Evolutionary conservation across 2,797 vertebrate species (phyloP), one percentile per base, ranked within the genome.

Genomic region (Prunella strophiata): DNA sequence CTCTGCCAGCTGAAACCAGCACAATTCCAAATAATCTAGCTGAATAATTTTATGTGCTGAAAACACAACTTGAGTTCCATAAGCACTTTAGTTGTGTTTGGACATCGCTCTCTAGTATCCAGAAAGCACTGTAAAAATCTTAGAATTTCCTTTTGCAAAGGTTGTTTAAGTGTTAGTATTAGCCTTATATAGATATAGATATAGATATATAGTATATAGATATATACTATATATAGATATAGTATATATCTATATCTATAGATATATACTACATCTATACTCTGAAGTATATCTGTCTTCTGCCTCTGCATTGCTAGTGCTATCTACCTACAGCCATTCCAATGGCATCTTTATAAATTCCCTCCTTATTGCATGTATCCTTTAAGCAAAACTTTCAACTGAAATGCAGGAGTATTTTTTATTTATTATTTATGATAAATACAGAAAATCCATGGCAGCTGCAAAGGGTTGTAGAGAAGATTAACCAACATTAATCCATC

Each of bases 271-370:
- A n/a, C n/a, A n/a, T n/a, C n/a, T n/a, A n/a, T n/a, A n/a, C n/a
- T n/a, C n/a, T n/a, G n/a, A n/a, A n/a, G 22, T 58, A 5, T 65
- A 48, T 63, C 2, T 47, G 42, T 10, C 23, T 71, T 88, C 59
- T 72, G 3, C 51, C 7, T 67, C 11, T 67, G 42, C 1, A 1
- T 78, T 1, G 0, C 54, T 72, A 59, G 58, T 65, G 47, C 30
- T 84, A 0, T 63, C 58, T 63, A 19, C 27, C 18, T 38, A 25
- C 36, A 79, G 10, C 12, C 4, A 19, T 76, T 94, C 43, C n/a
- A 82, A 18, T 4, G 32, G 12, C 16, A 48, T 55, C 51, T 88
- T 40, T 51, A 48, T 54, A 73, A 68, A 54, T 79, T 71, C 8
- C 23, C 13, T 82, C 20, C 26, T 70, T 9, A 42, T 50, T 68